phyloP scores from a whole-genome alignment of 2,797 vertebrate genomes.

The Gastrophryne carolinensis region DNA sequence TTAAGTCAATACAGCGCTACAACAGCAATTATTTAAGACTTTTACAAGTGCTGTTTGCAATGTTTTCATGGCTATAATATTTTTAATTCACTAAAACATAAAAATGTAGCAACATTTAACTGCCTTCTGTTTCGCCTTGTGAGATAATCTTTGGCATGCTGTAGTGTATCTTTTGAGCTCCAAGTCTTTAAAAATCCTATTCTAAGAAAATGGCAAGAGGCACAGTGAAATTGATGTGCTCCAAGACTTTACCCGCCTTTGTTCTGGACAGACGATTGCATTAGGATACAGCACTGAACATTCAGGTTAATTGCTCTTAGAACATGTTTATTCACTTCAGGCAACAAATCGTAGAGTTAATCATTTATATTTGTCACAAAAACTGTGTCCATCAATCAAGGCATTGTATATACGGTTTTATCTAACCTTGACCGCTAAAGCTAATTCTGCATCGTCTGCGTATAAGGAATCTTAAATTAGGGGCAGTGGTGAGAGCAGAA shows the following conservation, averaged over 20 bases:
- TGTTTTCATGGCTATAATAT: background rate
- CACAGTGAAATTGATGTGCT: background rate
- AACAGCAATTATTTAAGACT: background rate
- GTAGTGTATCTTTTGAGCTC: background rate
- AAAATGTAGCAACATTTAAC: background rate
- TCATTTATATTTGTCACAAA: conserved; percentile 11
- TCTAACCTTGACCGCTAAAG: conserved; percentile 6
- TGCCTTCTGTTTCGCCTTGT: background rate
- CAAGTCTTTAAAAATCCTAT: background rate
- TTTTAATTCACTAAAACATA: background rate
- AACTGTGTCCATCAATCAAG: background rate
- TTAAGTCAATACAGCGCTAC: background rate
- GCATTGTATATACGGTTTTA: background rate
- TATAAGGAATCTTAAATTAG: conserved; percentile 9
- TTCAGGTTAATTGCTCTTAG: conserved; percentile 3
- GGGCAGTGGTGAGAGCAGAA: conserved; percentile 9
- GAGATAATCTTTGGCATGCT: background rate
- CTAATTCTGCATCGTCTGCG: background rate
- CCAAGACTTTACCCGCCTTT: background rate
- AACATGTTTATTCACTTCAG: background rate
- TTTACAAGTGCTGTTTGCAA: background rate
- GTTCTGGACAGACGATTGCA: background rate
- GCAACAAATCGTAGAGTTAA: conserved; percentile 20
- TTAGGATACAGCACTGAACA: background rate
- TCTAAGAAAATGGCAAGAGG: background rate